Evolutionary conservation across 2,113 vertebrate species (phyloP), one percentile per base, ranked within the genome.

Genomic region (Platycercus adscitus): DNA sequence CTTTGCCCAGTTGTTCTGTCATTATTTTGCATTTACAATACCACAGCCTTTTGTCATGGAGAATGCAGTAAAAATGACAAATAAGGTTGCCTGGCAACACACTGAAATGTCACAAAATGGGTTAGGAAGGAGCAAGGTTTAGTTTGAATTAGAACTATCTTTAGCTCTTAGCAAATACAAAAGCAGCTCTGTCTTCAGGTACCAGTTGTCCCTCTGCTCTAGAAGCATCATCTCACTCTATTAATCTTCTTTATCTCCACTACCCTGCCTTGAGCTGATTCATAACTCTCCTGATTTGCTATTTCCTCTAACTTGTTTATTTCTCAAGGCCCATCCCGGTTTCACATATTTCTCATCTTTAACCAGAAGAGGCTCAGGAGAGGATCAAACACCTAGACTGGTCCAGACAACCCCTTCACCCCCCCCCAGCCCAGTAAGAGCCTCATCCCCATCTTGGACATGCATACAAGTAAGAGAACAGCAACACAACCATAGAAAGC

Each of bases 61-160:
- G 66, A 85, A 85, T 17, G n/a, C 20, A 82, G 66, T 83, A 92
- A 89, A 95, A 91, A 84, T 55, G 3, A 80, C 56, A 90, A 94
- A 71, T 39, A 81, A 66, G 28, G 49, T 76, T 93, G 60, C 72
- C 80, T 49, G 71, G 83, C 61, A 91, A 92, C 83, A 76, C 25
- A 20, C 39, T 53, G 77, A 95, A 87, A 83, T 86, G 76, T 29
- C 50, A 87, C 44, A 61, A 35, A 69, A 81, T 2, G 24, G 44
- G 9, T 61, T 86, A 86, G 65, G 77, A 96, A 88, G 44, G 76
- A 92, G 52, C 80, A 95, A 95, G 77, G 88, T 90, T 85, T 90
- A 91, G 71, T 88, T 76, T 89, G 84, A 95, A 4, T 68, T 93
- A 68, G 50, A 78, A 89, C 13, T 13, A 78, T 56, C 41, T 84